Base-by-base conservation (phyloP, 2,797 vertebrate genomes). In the Echiichthys vipera region DNA sequence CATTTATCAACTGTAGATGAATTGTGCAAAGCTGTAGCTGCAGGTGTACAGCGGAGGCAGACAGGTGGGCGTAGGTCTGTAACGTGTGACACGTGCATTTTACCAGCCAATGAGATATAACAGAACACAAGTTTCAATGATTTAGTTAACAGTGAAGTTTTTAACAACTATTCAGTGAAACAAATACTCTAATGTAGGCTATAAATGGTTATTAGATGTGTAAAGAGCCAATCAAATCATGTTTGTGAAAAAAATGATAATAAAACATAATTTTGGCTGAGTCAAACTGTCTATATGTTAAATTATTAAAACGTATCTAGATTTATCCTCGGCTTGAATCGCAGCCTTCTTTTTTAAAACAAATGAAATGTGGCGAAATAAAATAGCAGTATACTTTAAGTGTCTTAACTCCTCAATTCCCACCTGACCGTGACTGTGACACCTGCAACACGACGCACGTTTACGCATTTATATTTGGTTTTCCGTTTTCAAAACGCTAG, bases 41-140 rank as follows among this genome's bases (percentile, higher is more conserved):
- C 71, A 81, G 66, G 55, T 72, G 74, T 68, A 51, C 51, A 18
- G 43, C 6, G 24, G 22, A 43, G 27, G 39, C 20, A 20, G 37
- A 73, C 61, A 83, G 74, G 68, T 81, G 71, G 7, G 22, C 13
- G 34, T 25, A 7, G 37, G 4, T 32, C 36, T 11, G 2, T 13
- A 17, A 34, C 4, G 10, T 7, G 32, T 29, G 34, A 64, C 57
- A 18, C 32, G 6, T 51, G 14, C 30, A 7, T 18, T 49, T 17
- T 17, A 10, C n/a, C 15, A 43, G 18, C 37, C 61, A 50, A 67
- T 68, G 15, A 59, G 13, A 58, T 18, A 53, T 27, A 29, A 17
- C n/a, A 34, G 27, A 36, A 36, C 12, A 36, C 29, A 47, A 11
- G 22, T 13, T 2, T 20, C 53, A 27, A 25, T 1, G 30, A 27